These are phyloP conservation scores for Otocyon megalotis DNA, from an alignment of 2,113 vertebrate genomes.

Conservation along the genomic window DNA sequence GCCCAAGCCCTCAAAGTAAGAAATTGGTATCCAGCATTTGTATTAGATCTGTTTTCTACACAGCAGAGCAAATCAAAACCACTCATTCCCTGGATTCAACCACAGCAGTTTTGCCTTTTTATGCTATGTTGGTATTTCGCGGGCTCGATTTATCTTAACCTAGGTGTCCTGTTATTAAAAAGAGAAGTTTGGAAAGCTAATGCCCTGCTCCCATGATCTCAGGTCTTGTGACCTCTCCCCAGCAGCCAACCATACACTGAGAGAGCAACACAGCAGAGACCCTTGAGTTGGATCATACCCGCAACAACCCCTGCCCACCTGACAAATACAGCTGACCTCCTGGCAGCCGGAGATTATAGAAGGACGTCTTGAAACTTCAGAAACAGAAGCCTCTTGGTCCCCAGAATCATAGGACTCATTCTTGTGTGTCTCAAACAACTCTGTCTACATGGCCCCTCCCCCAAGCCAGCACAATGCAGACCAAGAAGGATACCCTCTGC, in stretches of 20 bases:
- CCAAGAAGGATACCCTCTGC: not conserved
- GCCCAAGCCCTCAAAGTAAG: not conserved
- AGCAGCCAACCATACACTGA: not conserved
- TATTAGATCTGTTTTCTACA: not conserved
- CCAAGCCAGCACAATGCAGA: not conserved
- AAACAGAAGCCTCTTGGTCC: not conserved
- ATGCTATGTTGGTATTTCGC: not conserved
- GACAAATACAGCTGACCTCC: not conserved
- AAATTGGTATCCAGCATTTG: not conserved
- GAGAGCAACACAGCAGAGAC: not conserved
- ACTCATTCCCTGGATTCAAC: not conserved
- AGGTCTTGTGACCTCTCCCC: not conserved
- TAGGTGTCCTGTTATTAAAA: not conserved
- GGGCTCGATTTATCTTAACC: not conserved
- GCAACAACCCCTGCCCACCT: not conserved
- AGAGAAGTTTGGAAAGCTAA: not conserved
- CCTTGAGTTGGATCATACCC: no score
- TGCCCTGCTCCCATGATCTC: not conserved
- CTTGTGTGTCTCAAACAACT: not conserved
- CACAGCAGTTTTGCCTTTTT: not conserved
- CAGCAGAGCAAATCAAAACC: not conserved
- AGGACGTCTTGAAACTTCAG: not conserved
- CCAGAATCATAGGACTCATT: not conserved
- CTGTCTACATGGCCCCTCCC: not conserved
- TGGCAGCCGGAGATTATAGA: not conserved